Base-by-base conservation (phyloP, 2,797 vertebrate species). In the Diglossa cyanea region DNA sequence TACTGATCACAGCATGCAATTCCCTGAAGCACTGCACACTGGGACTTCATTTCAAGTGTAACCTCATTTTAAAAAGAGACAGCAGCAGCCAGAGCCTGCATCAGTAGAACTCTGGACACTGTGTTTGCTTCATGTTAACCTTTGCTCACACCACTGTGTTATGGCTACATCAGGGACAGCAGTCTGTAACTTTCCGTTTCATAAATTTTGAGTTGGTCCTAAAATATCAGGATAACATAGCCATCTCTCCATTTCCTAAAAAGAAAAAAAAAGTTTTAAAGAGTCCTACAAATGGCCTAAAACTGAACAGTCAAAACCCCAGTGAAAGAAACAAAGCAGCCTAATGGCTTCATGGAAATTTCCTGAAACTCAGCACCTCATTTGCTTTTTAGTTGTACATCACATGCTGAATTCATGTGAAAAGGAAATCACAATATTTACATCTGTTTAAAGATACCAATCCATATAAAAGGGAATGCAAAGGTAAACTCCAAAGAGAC, bases 1-100 rank as follows among this genome's bases (percentile, higher is more conserved):
- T 90, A 96, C 76, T 91, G 95, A 96, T 96, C 93, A 93, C 94
- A 96, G 95, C 93, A 82, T 91, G 95, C 83, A 97, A 96, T 96
- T 95, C 96, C 95, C 94, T 76, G 60, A 91, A 95, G 95, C 85
- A 88, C 94, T 88, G 73, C 85, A 86, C 83, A 55, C 17, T 76
- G 62, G 90, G 95, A 95, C 90, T 95, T 93, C 95, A 80, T 94
- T 95, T 91, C 62, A 90, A 95, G 73, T 84, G 65, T 60, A 95
- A 93, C 90, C 94, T 95, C 47, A 37, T 88, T 84, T 85, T 9
- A 39, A 61, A 79, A 70, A 76, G 86, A 90, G 73, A 73, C 42
- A 68, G 66, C 61, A 93, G 86, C 81, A 94, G 90, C 47, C 72
- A 55, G 44, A 90, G 79, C 66, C 77, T 94, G 86, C 55, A 85